Evolutionary conservation across 2,113 vertebrate species (phyloP), one percentile per base, ranked within the genome.

Genomic region (Brachyhypopomus occidentalis): DNA sequence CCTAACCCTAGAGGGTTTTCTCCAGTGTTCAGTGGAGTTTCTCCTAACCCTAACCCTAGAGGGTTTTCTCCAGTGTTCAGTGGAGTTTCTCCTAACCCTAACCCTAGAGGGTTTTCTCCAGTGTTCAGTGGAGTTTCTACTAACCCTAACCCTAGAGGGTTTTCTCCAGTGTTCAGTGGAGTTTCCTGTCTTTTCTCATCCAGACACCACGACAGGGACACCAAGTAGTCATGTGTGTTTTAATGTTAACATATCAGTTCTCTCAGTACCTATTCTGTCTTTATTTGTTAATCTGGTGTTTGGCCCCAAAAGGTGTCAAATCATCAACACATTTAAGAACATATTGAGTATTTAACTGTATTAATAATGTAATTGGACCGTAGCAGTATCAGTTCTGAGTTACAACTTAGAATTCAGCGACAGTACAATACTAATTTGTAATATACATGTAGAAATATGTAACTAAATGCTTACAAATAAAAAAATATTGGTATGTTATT

Each of bases 51-150:
- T n/a, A n/a, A n/a, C n/a, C n/a, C n/a, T n/a, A 62, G 64, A 77
- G 25, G 25, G 16, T 63, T 34, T 27, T 58, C 30, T 27, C 56
- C 17, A 17, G 23, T 72, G 38, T 38, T 79, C 8, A 19, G n/a
- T n/a, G n/a, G n/a, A n/a, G n/a, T n/a, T n/a, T n/a, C n/a, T n/a
- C n/a, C n/a, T n/a, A n/a, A n/a, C n/a, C n/a, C n/a, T n/a, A n/a
- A n/a, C n/a, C n/a, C n/a, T n/a, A 62, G 64, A 77, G 25, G 25
- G 16, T 63, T 34, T 27, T 58, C 30, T 27, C 56, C 17, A 17
- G 23, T 72, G 38, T 38, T 17, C 20, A 71, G 41, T 41, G 41
- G 41, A 7, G 41, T 76, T 63, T 82, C 63, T 70, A 66, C n/a
- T n/a, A n/a, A n/a, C n/a, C n/a, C n/a, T n/a, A n/a, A n/a, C n/a